Percentiles rank a stretch among this genome's conserved stretches.
Evolutionary conservation across 2,888 invertebrate species (phyloP).

Genomic region (Ichneumon xanthorius): DNA sequence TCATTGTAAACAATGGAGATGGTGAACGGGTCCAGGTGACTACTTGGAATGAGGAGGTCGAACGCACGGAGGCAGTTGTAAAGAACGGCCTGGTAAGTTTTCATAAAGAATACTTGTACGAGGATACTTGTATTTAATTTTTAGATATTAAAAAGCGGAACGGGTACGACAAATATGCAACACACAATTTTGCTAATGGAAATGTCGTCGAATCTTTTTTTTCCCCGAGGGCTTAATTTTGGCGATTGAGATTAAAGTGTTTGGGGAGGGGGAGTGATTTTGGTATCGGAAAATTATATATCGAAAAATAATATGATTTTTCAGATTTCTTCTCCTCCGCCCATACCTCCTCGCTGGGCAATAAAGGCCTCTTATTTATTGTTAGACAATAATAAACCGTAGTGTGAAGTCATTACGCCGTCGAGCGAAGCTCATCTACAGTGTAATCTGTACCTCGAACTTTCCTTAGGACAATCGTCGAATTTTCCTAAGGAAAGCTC

Average conservation of each 20-base stretch:
- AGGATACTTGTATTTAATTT: too few relatives aligned
- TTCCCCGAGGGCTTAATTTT: neutral
- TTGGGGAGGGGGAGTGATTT: neutral
- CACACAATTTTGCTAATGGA: neutral
- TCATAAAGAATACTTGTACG: too few relatives aligned
- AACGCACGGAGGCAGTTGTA: neutral
- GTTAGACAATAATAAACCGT: conserved; percentile 46
- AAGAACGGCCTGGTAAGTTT: neutral
- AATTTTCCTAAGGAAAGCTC: neutral
- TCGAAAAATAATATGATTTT: too few relatives aligned
- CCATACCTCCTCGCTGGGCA: neutral
- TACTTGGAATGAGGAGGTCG: neutral
- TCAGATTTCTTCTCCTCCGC: conserved; percentile 6
- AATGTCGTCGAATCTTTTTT: neutral
- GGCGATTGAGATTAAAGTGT: neutral
- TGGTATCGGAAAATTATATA: neutral
- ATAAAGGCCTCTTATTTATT: conserved; percentile 50
- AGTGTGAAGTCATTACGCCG: conserved; percentile 31
- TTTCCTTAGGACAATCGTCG: neutral
- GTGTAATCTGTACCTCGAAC: neutral
- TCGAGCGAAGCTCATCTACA: conserved; percentile 18
- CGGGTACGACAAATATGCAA: neutral
- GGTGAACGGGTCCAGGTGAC: neutral
- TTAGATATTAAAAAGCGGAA: too few relatives aligned
- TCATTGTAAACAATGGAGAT: neutral